These are phyloP conservation scores for Drosophila grimshawi DNA, from an alignment of 1,140 invertebrate species.

Conservation along the genomic window DNA sequence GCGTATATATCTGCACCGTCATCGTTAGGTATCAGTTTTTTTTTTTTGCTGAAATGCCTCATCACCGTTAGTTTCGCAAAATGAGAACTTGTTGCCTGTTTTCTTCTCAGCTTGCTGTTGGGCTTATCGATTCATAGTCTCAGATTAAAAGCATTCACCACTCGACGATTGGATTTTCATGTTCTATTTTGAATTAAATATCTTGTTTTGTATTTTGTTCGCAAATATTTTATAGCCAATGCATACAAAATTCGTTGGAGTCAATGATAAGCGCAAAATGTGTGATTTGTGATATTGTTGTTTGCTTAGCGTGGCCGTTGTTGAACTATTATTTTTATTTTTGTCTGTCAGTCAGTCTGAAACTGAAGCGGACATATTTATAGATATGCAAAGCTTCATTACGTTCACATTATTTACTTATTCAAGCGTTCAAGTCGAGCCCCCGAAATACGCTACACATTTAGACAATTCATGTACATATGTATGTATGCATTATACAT, in stretches of 20 bases:
- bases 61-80: conserved; percentile 70
- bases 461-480: not conserved
- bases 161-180: conserved; percentile 33
- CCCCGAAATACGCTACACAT: conserved; percentile 25
- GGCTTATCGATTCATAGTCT: conserved; percentile 52
- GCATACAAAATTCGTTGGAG: conserved; percentile 8
- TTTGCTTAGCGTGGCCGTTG: not conserved
- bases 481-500: not conserved
- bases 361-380: conserved; percentile 26
- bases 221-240: conserved; percentile 21
- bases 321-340: conserved; percentile 1
- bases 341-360: not conserved
- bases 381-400: conserved; percentile 2
- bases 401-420: conserved; percentile 20
- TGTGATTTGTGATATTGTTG: conserved; percentile 25
- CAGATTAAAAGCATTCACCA: conserved; percentile 50
- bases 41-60: conserved; percentile 42
- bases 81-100: conserved; percentile 23
- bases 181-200: conserved; percentile 31
- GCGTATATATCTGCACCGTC: conserved; percentile 66
- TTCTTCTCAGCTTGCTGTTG: conserved; percentile 39
- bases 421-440: conserved; percentile 33
- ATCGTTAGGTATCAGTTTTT: conserved; percentile 68
- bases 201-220: conserved; percentile 36
- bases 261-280: conserved; percentile 21